Evolutionary conservation across 2,888 invertebrate genomes (phyloP), one percentile per base, ranked within the genome.

Genomic region (Metellina segmentata): DNA sequence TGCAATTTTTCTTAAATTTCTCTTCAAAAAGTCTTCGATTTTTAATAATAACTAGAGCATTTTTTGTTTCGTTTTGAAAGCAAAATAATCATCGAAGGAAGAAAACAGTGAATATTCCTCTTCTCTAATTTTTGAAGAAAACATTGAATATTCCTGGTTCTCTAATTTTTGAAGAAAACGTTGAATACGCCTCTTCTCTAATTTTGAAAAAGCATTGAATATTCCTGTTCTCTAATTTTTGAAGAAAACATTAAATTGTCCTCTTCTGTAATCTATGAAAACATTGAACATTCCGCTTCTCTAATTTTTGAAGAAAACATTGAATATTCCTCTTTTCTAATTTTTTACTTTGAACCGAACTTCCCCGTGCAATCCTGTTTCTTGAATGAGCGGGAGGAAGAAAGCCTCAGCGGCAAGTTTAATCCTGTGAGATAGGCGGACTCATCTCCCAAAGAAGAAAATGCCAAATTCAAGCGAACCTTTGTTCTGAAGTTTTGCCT

Each of bases 401-500:
- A 81, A 34, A 16, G 71, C 70, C 11, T 71, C 81, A 20, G 53
- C 20, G 78, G 77, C 11, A 53, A 79, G 71, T 90, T 79, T 85
- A 90, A 90, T 90, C 85, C 81, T 61, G 74, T 7, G n/a, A 74
- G 79, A 85, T 72, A 72, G 72, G 79, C 13, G 20, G 89, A 7
- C 82, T 70, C 78, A 75, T 75, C 51, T 49, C 19, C 19, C 4
- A 51, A 34, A 34, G 19, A 85, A 74, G 20, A 85, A 81, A 85
- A 79, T 74, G 19, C 48, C 20, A 85, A 90, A 85, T 90, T 48
- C 81, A 53, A 72, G 81, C 71, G 74, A 79, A 85, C 75, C 75
- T 90, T 90, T 90, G 85, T 90, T 85, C 85, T 71, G 81, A 81
- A 88, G 61, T 74, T 81, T 79, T 78, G 69, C 49, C 70, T 72